These are phyloP conservation scores for Sphaeramia orbicularis DNA, from an alignment of 2,797 vertebrate species.

Conservation along the genomic window DNA sequence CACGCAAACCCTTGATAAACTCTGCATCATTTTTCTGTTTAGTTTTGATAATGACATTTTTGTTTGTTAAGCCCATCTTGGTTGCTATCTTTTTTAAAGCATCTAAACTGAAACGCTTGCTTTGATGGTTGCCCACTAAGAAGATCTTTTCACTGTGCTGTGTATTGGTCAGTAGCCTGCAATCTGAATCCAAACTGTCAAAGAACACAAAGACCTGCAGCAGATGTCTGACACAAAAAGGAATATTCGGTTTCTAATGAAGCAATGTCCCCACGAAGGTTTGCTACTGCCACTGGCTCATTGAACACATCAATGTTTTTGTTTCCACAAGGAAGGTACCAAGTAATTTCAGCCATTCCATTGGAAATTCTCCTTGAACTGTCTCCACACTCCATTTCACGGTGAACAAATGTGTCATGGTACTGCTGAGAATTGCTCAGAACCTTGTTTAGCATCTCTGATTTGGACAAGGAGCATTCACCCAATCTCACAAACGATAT, in stretches of 20 bases:
- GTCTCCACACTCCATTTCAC: constrained; percentile 76
- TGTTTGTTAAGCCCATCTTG: constrained; percentile 51
- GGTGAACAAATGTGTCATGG: constrained; percentile 81
- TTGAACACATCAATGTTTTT: constrained; percentile 83
- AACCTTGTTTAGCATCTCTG: constrained; percentile 84
- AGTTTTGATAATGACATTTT: constrained; percentile 62
- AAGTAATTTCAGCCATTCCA: constrained; percentile 86
- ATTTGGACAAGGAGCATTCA: constrained; percentile 83
- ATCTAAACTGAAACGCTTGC: rapidly evolving
- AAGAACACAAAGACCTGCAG: constrained; percentile 86
- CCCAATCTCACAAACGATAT: constrained; percentile 81
- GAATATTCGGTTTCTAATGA: constrained; percentile 81
- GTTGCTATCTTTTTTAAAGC: constrained; percentile 29
- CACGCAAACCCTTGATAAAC: constrained; percentile 59
- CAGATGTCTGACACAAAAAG: constrained; percentile 84
- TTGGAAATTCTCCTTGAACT: constrained; percentile 69
- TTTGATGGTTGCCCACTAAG: constrained; percentile 67
- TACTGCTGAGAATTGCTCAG: constrained; percentile 81
- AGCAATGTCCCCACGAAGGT: constrained; percentile 83
- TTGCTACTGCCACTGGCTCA: constrained; percentile 84
- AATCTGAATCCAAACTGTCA: constrained; percentile 72
- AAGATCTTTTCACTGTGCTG: constrained; percentile 56
- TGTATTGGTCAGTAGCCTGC: constrained; percentile 40
- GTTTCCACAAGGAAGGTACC: constrained; percentile 86
- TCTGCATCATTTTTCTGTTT: constrained; percentile 65